These are phyloP conservation scores for Podocnemis expansa DNA, from an alignment of 2,113 vertebrate species.

Conservation along the genomic window DNA sequence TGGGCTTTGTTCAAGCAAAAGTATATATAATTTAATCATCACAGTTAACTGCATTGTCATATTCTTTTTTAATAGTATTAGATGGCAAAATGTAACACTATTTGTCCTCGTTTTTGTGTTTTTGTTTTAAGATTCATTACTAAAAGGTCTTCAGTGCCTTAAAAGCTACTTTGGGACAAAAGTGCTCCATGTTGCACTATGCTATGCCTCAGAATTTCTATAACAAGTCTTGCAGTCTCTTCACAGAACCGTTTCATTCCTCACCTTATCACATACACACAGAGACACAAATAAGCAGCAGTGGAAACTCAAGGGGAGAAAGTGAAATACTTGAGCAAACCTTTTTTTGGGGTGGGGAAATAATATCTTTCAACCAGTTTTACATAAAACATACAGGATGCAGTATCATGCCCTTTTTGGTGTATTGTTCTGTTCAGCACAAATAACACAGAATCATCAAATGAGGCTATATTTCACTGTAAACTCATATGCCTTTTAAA, in stretches of 20 bases:
- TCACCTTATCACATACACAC: neutral
- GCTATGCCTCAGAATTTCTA: neutral
- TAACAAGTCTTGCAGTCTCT: neutral
- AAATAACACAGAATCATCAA: constrained; percentile 42
- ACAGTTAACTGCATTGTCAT: constrained; percentile 4
- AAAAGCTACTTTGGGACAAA: neutral
- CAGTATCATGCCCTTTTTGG: constrained; percentile 14
- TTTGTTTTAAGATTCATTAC: constrained; percentile 27
- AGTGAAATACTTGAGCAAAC: neutral
- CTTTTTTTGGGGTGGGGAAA: neutral
- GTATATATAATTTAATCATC: constrained; percentile 47
- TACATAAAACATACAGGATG: constrained; percentile 25
- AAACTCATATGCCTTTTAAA: constrained; percentile 52
- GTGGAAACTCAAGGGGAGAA: neutral
- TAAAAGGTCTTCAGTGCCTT: constrained; percentile 1
- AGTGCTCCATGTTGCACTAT: neutral
- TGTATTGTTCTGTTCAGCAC: constrained; percentile 12
- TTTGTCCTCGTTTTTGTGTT: constrained; percentile 30
- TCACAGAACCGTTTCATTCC: neutral
- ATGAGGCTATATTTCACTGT: constrained; percentile 36
- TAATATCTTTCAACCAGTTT: neutral
- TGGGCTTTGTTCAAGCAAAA: constrained; percentile 24
- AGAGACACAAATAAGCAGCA: neutral
- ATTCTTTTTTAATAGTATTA: constrained; percentile 44
- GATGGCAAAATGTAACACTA: neutral